A percentile compares a stretch with the other conserved stretches of the same genome.
Conservation (phyloP, 2,888 invertebrate genomes). For the Ennomos fuscantarius region DNA sequence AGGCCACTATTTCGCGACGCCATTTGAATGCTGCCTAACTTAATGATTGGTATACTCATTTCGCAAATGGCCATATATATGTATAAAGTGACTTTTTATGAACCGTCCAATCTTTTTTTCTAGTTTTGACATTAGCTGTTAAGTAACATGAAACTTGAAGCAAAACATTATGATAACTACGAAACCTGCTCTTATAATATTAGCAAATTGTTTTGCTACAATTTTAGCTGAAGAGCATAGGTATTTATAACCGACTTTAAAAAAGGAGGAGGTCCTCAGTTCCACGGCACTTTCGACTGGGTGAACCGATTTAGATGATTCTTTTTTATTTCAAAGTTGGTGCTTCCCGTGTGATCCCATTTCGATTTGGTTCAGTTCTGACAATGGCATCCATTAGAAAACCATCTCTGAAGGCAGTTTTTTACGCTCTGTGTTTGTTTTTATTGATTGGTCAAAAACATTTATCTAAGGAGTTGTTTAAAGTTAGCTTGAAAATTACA, state of each 20-base stretch:
- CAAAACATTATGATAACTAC: not conserved
- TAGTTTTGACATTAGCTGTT: constrained; percentile 20
- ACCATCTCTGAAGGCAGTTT: too few species aligned
- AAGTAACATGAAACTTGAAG: not conserved
- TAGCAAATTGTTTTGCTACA: too few species aligned
- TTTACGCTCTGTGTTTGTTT: too few species aligned
- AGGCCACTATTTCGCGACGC: constrained; percentile 52
- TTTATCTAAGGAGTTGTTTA: not conserved
- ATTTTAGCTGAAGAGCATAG: too few species aligned
- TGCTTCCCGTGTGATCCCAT: too few species aligned
- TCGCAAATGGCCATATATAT: constrained; percentile 37
- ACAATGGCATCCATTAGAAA: too few species aligned
- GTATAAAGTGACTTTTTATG: constrained; percentile 27
- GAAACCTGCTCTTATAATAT: not conserved
- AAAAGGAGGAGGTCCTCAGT: too few species aligned
- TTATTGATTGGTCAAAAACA: not conserved
- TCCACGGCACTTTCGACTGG: too few species aligned
- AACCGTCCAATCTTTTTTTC: constrained; percentile 18
- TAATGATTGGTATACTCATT: constrained; percentile 42
- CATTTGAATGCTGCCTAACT: constrained; percentile 46
- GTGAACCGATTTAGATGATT: too few species aligned
- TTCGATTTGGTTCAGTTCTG: too few species aligned
- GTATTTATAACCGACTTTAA: too few species aligned
- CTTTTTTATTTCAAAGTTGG: too few species aligned
- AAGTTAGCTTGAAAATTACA: constrained; percentile 8